Percentiles rank a stretch among this genome's conserved stretches.
Conservation (phyloP, 2,888 invertebrate genomes). For the Buathra laborator region DNA sequence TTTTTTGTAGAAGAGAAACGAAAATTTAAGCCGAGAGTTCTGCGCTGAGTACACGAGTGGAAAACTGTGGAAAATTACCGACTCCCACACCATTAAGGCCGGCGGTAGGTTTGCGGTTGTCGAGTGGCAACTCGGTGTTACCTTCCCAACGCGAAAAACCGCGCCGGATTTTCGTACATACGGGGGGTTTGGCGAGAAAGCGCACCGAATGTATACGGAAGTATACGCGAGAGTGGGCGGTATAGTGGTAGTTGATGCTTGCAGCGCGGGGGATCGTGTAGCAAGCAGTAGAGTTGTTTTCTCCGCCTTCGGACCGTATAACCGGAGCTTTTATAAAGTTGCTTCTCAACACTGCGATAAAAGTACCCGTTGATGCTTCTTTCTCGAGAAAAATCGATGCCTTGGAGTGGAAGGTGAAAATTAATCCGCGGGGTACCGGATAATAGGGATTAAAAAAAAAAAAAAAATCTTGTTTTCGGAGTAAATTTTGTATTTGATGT, state of each 20-base stretch:
- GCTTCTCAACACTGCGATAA: neutral
- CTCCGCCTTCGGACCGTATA: neutral
- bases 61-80: conserved; percentile 63
- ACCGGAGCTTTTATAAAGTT: conserved; percentile 16
- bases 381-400: conserved; percentile 5
- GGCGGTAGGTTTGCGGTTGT: conserved; percentile 60
- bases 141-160: conserved; percentile 29
- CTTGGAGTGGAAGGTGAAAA: neutral
- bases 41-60: conserved; percentile 21
- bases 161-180: conserved; percentile 52
- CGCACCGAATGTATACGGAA: neutral
- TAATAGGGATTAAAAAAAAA: neutral
- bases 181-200: neutral
- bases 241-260: neutral
- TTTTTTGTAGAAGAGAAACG: neutral
- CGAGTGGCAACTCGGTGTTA: conserved; percentile 39
- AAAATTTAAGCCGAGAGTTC: conserved; percentile 51
- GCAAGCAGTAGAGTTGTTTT: neutral
- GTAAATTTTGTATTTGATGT: neutral
- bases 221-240: neutral
- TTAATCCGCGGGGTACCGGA: neutral
- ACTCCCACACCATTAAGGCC: conserved; percentile 47
- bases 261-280: neutral
- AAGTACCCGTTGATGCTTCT: neutral
- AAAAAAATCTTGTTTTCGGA: neutral